Base-by-base conservation (phyloP, 2,888 invertebrate genomes). In the Melinaea marsaeus region DNA sequence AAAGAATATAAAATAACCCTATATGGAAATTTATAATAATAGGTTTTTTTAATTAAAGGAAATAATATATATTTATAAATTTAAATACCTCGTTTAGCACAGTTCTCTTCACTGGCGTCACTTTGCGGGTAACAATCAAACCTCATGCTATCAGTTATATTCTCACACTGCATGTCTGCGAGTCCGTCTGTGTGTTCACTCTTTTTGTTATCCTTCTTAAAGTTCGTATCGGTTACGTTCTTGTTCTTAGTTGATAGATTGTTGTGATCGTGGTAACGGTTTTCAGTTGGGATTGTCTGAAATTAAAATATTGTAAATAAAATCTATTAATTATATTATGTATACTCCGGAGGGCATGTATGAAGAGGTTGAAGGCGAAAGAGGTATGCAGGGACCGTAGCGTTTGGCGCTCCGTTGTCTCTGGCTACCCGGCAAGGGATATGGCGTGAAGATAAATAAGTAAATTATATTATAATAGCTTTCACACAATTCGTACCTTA, bases 121-220 rank as follows among this genome's bases (percentile, higher is more conserved):
- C 83, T 78, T 76, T 94, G 93, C 0, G 95, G 95, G 74, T 92
- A 93, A 75, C 95, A 96, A 76, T 95, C 95, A 73, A 95, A 94
- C 65, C 93, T 89, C 70, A 90, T 82, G 4, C 80, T 78, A 60
- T 93, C 91, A 0, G 81, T 75, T 0, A 93, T 73, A 37, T 77
- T 75, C 0, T 76, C 75, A 72, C 94, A 94, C 69, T 51, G 51
- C 22, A 92, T 75, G 1, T 84, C 84, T n/a, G 72, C 75, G 60
- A 84, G 65, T 1, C 83, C 72, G 37, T 86, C 83, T 0, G 73
- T 69, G 60, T 77, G 84, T 0, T 63, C 62, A 45, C 74, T 85
- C 74, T 84, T 86, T 72, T 83, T 86, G 56, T 79, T 78, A 13
- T 73, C 74, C 63, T 72, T 72, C 66, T 70, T 73, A 51, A 63